These are phyloP conservation scores for Eulimnadia texana DNA, from an alignment of 1,140 invertebrate genomes.

Conservation along the genomic window DNA sequence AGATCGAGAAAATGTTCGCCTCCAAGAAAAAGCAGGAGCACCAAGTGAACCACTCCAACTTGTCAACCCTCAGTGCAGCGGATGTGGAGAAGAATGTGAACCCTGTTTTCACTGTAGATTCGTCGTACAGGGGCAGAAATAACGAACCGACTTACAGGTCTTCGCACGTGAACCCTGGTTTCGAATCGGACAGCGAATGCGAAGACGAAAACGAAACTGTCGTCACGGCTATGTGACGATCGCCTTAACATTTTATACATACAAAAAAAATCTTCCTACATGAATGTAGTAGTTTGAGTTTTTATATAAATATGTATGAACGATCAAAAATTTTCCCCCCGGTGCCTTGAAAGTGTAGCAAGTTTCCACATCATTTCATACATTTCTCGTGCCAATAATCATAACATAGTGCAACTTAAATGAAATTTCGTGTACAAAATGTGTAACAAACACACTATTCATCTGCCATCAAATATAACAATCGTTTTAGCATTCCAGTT, in stretches of 20 bases:
- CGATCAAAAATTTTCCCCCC: not conserved
- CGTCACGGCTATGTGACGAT: conserved; percentile 7
- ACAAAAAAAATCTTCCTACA: not conserved
- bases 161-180: conserved; percentile 4
- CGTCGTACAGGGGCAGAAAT: not conserved
- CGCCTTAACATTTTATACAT: not conserved
- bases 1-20: conserved; percentile 39
- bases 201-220: conserved; percentile 13
- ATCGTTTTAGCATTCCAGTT: no score
- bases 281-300: not conserved
- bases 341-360: not conserved
- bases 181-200: conserved; percentile 11
- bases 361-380: no score
- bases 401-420: no score
- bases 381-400: no score
- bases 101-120: conserved; percentile 11
- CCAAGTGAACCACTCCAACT: not conserved
- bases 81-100: conserved; percentile 2
- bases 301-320: not conserved
- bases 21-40: conserved; percentile 8
- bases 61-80: conserved; percentile 1
- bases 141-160: not conserved
- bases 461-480: no score
- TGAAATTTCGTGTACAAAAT: no score
- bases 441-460: no score